phyloP scores from a whole-genome alignment of 2,797 vertebrate genomes.

The Apodemus agrarius region DNA sequence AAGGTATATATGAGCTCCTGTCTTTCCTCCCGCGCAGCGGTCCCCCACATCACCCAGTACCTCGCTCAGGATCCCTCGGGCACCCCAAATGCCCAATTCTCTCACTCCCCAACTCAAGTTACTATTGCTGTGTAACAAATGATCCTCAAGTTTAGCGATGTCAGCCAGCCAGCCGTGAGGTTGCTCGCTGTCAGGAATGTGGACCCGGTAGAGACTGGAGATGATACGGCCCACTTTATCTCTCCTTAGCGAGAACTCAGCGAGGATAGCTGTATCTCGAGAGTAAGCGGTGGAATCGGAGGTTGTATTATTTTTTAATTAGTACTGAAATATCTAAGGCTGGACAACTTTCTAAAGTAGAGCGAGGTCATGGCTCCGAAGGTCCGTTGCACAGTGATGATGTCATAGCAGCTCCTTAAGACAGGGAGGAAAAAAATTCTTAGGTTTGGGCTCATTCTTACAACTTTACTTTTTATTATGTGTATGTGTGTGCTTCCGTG shows the following conservation, averaged over 20 bases:
- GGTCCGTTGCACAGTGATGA: background rate
- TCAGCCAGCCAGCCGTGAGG: background rate
- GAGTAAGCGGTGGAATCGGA: background rate
- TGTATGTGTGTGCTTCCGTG: too few relatives aligned
- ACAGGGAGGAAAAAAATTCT: background rate
- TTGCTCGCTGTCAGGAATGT: background rate
- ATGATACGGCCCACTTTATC: background rate
- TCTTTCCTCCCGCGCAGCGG: background rate
- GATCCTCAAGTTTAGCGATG: background rate
- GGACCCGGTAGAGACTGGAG: background rate
- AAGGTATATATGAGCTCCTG: background rate
- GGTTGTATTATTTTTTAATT: background rate
- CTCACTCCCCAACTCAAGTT: background rate
- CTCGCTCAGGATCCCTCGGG: background rate
- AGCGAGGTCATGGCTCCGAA: background rate
- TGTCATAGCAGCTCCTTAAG: background rate
- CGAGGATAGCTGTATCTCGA: background rate
- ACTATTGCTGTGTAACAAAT: background rate
- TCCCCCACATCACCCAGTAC: background rate
- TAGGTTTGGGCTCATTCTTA: background rate
- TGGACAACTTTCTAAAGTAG: background rate
- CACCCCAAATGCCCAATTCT: background rate
- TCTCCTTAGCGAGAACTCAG: background rate
- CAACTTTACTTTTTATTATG: background rate
- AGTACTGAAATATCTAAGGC: background rate